These are phyloP conservation scores for Apomyelois bistriatella DNA, from an alignment of 2,888 invertebrate genomes.

Conservation along the genomic window DNA sequence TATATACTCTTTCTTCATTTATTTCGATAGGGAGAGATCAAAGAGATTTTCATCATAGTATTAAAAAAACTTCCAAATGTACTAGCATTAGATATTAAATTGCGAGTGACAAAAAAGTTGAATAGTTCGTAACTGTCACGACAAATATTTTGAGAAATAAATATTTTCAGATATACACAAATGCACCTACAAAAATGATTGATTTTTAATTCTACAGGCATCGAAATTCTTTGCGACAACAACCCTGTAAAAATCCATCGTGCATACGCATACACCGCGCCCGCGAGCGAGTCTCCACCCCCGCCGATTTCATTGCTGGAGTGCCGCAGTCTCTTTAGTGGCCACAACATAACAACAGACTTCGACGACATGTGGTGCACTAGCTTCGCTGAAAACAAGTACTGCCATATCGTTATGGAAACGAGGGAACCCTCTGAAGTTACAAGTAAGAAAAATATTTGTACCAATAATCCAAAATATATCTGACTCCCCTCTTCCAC, in stretches of 20 bases:
- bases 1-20: too few relatives aligned
- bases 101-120: too few relatives aligned
- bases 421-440: constrained; percentile 54
- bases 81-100: too few relatives aligned
- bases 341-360: constrained; percentile 83
- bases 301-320: constrained; percentile 44
- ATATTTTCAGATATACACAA: too few relatives aligned
- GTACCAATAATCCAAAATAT: too few relatives aligned
- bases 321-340: constrained; percentile 82
- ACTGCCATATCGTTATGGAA: constrained; percentile 64
- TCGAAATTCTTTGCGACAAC: constrained; percentile 65
- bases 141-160: too few relatives aligned
- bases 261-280: constrained; percentile 56
- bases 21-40: too few relatives aligned
- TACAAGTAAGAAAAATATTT: constrained; percentile 46
- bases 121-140: too few relatives aligned
- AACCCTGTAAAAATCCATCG: constrained; percentile 46
- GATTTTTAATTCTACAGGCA: constrained; percentile 54
- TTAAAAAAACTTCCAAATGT: too few relatives aligned
- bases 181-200: too few relatives aligned
- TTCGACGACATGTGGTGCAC: constrained; percentile 84
- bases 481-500: too few relatives aligned
- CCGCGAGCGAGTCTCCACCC: constrained; percentile 41
- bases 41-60: too few relatives aligned
- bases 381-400: constrained; percentile 54